These are phyloP conservation scores for Ormyrus thymus DNA, from an alignment of 2,888 invertebrate species.

Conservation along the genomic window DNA sequence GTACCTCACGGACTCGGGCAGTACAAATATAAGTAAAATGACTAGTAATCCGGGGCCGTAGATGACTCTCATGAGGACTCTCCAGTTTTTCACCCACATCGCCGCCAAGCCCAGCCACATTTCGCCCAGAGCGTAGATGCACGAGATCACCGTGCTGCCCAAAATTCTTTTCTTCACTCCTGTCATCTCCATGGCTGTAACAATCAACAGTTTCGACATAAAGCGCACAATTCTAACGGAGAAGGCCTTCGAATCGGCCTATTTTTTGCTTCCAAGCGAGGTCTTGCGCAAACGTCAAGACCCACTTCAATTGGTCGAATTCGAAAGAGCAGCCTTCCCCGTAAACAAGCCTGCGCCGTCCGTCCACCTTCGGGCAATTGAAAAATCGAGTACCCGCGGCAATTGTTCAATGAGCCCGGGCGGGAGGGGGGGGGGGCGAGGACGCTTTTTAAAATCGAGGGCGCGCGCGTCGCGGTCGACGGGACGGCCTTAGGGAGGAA, in stretches of 20 bases:
- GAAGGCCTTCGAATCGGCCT: too few relatives aligned
- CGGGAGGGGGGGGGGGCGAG: neutral
- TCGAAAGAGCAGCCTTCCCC: too few relatives aligned
- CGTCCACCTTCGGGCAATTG: too few relatives aligned
- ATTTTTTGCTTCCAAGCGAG: too few relatives aligned
- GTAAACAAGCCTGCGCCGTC: too few relatives aligned
- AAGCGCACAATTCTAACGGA: too few relatives aligned
- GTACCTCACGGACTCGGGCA: constrained; percentile 82
- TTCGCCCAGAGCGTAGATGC: constrained; percentile 84
- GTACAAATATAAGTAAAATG: constrained; percentile 81
- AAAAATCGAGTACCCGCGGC: too few relatives aligned
- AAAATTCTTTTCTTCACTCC: constrained; percentile 84
- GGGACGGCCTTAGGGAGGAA: too few relatives aligned
- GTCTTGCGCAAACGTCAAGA: too few relatives aligned
- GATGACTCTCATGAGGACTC: constrained; percentile 79
- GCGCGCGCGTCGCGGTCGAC: neutral
- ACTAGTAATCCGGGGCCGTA: constrained; percentile 83
- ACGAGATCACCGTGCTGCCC: constrained; percentile 82
- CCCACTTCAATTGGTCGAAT: too few relatives aligned
- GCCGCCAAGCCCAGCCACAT: constrained; percentile 82
- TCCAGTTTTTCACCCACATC: constrained; percentile 83
- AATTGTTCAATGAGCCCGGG: neutral
- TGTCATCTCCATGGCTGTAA: constrained; percentile 84
- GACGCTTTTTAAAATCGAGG: constrained; percentile 35
- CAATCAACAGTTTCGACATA: constrained; percentile 5